Evolutionary conservation across 2,797 vertebrate genomes (phyloP).

Genomic region (Scolopax rusticola): DNA sequence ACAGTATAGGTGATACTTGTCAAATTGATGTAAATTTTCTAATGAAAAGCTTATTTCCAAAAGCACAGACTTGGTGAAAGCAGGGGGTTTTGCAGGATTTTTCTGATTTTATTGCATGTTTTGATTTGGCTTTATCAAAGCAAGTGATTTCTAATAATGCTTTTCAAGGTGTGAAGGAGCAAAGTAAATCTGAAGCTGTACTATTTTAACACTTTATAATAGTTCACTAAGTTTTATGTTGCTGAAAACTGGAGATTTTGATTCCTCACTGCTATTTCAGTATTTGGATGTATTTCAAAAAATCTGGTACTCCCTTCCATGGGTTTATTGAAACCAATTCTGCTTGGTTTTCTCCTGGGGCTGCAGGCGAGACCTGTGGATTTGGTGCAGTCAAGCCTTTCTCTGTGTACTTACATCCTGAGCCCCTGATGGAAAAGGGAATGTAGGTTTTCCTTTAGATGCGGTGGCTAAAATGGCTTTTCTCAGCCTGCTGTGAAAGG

Average conservation of each 20-base stretch:
- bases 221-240: neutral
- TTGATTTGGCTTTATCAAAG: neutral
- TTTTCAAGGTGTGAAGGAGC: neutral
- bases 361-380: neutral
- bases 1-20: neutral
- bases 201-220: neutral
- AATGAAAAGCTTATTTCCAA: neutral
- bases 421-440: neutral
- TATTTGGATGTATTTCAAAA: neutral
- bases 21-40: neutral
- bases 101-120: neutral
- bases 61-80: neutral
- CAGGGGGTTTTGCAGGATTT: neutral
- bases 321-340: neutral
- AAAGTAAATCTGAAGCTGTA: neutral
- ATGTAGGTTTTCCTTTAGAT: neutral
- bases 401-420: neutral
- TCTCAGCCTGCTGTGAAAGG: slow-evolving; percentile 8
- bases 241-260: neutral
- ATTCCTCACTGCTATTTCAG: neutral
- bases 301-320: neutral
- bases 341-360: neutral
- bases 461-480: neutral
- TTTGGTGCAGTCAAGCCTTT: neutral
- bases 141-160: neutral